A percentile compares a stretch with the other conserved stretches of the same genome.
Conservation (phyloP, 2,113 vertebrate species). For the Stigmatopora nigra region DNA sequence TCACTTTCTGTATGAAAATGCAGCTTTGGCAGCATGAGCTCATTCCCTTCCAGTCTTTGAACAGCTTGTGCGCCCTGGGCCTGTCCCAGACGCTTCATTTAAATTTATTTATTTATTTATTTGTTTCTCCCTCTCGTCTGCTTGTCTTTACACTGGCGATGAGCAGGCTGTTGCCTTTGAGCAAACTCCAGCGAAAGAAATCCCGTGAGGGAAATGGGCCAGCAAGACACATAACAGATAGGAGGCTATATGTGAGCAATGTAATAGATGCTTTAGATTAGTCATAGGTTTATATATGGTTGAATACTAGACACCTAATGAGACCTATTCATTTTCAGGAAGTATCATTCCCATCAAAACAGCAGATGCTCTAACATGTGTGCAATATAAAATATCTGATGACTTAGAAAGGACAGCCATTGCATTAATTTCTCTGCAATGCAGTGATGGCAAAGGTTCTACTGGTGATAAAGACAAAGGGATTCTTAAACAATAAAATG, state of each 20-base stretch:
- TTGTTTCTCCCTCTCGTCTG: conserved; percentile 14
- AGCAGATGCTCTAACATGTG: conserved; percentile 25
- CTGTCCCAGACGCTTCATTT: conserved; percentile 56
- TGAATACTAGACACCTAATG: background rate
- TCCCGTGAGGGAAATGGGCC: conserved; percentile 36
- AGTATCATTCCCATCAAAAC: conserved; percentile 11
- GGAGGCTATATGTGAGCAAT: conserved; percentile 34
- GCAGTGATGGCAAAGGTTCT: conserved; percentile 50
- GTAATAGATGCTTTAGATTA: conserved; percentile 31
- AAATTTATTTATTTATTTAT: conserved; percentile 27
- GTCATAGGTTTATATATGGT: conserved; percentile 10
- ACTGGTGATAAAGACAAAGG: conserved; percentile 46
- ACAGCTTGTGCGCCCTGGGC: conserved; percentile 70
- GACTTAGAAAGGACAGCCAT: conserved; percentile 24
- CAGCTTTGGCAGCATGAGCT: conserved; percentile 47
- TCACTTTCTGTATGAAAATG: conserved; percentile 40
- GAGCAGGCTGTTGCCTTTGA: conserved; percentile 64
- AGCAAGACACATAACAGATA: conserved; percentile 33
- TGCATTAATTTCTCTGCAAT: conserved; percentile 61
- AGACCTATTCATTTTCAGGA: conserved; percentile 13
- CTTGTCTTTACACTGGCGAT: conserved; percentile 57
- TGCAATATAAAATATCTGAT: conserved; percentile 12
- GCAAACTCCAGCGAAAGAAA: conserved; percentile 50
- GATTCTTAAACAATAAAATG: conserved; percentile 53
- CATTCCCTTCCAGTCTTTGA: conserved; percentile 57